These are phyloP conservation scores for Pontoporia blainvillei DNA, from an alignment of 2,113 vertebrate species.

Conservation along the genomic window DNA sequence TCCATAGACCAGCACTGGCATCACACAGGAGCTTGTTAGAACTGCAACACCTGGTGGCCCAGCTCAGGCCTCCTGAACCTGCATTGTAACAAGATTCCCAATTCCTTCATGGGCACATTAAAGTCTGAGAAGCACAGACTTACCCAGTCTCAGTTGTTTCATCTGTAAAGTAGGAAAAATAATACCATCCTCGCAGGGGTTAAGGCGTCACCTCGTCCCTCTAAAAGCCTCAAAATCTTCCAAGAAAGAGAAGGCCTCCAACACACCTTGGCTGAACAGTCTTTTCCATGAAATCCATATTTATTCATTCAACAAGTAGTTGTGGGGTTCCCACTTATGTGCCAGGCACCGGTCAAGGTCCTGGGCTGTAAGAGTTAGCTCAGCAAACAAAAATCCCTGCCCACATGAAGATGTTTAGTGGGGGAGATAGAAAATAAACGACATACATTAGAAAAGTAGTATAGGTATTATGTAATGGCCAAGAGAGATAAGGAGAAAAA, in stretches of 20 bases:
- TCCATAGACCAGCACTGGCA: not conserved
- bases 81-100: not conserved
- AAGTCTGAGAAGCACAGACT: not conserved
- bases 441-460: not conserved
- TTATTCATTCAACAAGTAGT: not conserved
- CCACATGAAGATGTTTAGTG: not conserved
- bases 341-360: not conserved
- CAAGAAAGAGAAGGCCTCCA: not conserved
- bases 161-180: not conserved
- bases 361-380: not conserved
- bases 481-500: not conserved
- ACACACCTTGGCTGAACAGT: not conserved
- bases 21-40: not conserved
- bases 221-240: not conserved
- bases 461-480: not conserved
- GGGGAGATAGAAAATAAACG: not conserved
- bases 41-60: not conserved
- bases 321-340: not conserved
- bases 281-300: not conserved
- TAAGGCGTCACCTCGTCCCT: not conserved
- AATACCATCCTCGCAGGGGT: not conserved
- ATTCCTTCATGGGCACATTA: accelerated
- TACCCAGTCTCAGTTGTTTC: not conserved
- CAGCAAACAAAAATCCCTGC: not conserved
- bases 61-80: not conserved